Evolutionary conservation across 2,888 invertebrate species (phyloP).

Genomic region (Cephus runcator): DNA sequence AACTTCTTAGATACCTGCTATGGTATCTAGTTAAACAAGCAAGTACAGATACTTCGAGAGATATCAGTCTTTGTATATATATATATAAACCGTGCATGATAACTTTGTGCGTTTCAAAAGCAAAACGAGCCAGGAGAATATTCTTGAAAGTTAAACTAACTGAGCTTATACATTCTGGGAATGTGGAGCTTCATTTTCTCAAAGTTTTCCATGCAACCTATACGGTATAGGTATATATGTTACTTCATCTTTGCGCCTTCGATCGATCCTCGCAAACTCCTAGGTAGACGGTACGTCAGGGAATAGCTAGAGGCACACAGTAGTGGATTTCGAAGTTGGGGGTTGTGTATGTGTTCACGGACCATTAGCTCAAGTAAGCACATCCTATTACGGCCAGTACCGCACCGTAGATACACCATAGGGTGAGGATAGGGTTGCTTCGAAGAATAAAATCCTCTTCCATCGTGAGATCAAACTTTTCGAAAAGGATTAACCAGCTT

Average conservation of each 20-base stretch:
- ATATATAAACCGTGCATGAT: background rate
- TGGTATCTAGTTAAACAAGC: background rate
- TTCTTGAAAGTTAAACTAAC: background rate
- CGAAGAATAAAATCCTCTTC: background rate
- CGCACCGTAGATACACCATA: background rate
- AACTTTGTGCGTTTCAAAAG: background rate
- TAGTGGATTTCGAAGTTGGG: constrained; percentile 2
- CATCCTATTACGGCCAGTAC: constrained; percentile 1
- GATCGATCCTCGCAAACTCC: background rate
- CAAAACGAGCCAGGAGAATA: background rate
- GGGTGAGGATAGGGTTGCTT: constrained; percentile 3
- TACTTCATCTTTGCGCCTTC: background rate
- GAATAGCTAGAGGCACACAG: background rate
- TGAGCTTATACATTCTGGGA: background rate
- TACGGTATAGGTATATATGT: background rate
- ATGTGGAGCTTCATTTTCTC: background rate
- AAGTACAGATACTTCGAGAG: background rate
- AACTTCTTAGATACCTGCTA: background rate
- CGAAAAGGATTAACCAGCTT: background rate
- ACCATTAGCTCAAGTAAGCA: constrained; percentile 10
- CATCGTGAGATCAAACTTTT: constrained; percentile 4
- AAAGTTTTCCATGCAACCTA: background rate
- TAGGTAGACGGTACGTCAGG: background rate
- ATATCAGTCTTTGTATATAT: background rate
- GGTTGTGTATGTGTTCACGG: constrained; percentile 9